Base-by-base conservation (phyloP, 2,113 vertebrate genomes). In the Oryzias javanicus region DNA sequence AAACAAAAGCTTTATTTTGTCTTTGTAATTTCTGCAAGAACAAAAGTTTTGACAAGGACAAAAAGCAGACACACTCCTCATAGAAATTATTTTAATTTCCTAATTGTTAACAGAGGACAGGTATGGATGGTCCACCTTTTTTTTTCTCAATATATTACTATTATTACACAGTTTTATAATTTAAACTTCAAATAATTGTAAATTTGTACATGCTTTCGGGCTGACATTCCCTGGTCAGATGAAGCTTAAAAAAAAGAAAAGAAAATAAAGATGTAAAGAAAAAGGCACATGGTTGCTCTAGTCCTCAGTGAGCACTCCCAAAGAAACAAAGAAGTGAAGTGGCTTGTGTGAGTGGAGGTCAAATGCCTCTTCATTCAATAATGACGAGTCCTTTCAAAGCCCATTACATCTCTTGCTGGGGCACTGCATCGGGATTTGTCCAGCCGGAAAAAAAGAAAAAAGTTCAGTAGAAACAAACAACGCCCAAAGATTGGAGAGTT, bases 251-350 rank as follows among this genome's bases (percentile, higher is more conserved):
- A 48, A 80, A 25, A 41, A n/a, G n/a, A n/a, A 51, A 60, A 67
- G 45, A 4, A 75, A 85, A 12, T 70, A 86, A 35, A 35, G 35
- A 35, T 3, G 8, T 35, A 35, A 35, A 35, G 35, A 35, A 78
- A 90, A 91, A 91, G 91, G 90, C 91, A 91, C 91, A 83, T 70
- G 80, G 88, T 88, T 83, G 83, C 86, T 87, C 83, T 60, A 54
- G 48, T 80, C 50, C 66, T 55, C 76, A 60, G 83, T 58, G 83
- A 90, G 88, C 86, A 81, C 86, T 74, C 86, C 79, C 70, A 84
- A 82, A 86, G 73, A 81, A 82, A 79, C 57, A 78, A 78, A 74
- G 67, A 80, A 50, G 22, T 35, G 52, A 60, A 10, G 67, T 50
- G 42, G 67, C 78, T 69, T 76, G 64, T 65, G 72, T 72, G 72